A percentile compares a stretch with the other conserved stretches of the same genome.
Conservation (phyloP, 64 coral and sea anemone species). For the Dendronephthya gigantea region DNA sequence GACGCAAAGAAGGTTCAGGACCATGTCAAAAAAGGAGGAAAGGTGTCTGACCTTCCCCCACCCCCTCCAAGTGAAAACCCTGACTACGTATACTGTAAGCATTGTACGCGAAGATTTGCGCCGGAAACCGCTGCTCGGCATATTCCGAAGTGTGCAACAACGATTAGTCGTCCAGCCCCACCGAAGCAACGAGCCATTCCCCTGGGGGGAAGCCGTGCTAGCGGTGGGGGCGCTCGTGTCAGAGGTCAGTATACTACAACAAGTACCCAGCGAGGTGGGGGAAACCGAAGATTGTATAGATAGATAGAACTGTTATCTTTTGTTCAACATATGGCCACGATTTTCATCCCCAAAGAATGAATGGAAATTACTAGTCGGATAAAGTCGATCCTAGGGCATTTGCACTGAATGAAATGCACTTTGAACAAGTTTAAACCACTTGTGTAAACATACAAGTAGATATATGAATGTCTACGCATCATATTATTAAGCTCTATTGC, state of each 20-base stretch:
- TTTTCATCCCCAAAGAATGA: background rate
- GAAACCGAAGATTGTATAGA: background rate
- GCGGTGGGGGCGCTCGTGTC: background rate
- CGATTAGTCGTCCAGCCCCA: conserved; percentile 63
- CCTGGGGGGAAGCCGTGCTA: background rate
- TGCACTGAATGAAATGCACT: no score
- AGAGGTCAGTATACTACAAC: background rate
- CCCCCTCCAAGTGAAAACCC: conserved; percentile 85
- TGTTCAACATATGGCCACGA: background rate
- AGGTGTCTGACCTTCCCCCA: conserved; percentile 73
- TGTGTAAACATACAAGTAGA: no score
- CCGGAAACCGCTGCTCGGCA: conserved; percentile 74
- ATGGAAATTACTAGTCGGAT: no score
- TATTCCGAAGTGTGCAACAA: conserved; percentile 89
- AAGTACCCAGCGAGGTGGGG: background rate
- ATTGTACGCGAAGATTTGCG: conserved; percentile 74
- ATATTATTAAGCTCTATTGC: no score
- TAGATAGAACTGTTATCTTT: background rate
- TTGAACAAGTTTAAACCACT: no score
- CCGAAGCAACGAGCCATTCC: conserved; percentile 63
- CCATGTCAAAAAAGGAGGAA: conserved; percentile 78
- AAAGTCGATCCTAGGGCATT: no score
- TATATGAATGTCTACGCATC: no score
- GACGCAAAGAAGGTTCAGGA: conserved; percentile 78
- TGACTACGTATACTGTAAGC: conserved; percentile 78